Conservation (phyloP, 64 coral and sea anemone genomes). For the Actinia equina region DNA sequence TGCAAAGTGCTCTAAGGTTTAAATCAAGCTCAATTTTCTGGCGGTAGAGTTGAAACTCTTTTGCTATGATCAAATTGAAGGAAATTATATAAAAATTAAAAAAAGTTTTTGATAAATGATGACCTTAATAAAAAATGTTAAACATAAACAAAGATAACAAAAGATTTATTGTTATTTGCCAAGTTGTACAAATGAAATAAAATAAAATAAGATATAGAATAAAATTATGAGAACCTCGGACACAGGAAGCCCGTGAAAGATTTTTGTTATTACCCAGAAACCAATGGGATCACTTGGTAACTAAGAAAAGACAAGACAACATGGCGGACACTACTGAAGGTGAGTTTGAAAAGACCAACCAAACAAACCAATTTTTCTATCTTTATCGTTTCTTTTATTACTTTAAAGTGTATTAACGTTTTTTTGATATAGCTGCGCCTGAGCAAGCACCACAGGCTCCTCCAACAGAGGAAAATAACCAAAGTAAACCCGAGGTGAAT, state of each 20-base stretch:
- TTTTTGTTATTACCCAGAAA: constrained; percentile 13
- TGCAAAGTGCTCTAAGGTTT: no score
- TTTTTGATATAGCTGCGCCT: constrained; percentile 17
- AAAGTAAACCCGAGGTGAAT: constrained; percentile 53
- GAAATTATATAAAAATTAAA: no score
- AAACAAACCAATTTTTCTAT: background rate
- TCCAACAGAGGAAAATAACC: constrained; percentile 58
- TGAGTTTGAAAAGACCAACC: background rate
- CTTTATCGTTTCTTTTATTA: background rate
- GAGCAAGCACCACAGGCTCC: constrained; percentile 51
- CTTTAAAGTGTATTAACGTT: background rate
- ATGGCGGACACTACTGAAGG: constrained; percentile 76
- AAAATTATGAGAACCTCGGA: no score
- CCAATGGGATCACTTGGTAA: constrained; percentile 50
- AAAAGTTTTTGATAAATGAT: no score
- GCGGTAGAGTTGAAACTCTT: no score
- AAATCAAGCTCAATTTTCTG: no score
- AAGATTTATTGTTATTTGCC: background rate
- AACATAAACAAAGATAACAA: background rate
- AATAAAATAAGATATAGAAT: background rate
- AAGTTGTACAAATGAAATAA: background rate
- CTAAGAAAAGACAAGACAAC: constrained; percentile 53
- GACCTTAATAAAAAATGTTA: background rate
- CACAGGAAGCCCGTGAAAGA: background rate
- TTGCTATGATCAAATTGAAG: no score